Evolutionary conservation across 2,113 vertebrate species (phyloP).

Genomic region (Brachyhypopomus occidentalis): DNA sequence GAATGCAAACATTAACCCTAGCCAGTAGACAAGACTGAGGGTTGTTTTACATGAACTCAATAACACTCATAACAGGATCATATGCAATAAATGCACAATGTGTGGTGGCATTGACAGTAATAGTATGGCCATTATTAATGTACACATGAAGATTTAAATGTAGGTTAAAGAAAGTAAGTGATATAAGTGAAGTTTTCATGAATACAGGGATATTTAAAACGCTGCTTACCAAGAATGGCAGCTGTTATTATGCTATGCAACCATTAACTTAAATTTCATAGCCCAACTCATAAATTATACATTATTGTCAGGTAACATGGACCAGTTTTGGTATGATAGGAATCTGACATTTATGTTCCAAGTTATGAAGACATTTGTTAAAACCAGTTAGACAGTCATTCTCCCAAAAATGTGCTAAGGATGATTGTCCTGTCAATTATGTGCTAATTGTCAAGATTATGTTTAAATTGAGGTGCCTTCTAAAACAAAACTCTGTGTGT

Average conservation of each 20-base stretch:
- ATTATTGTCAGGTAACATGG: no score
- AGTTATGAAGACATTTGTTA: no score
- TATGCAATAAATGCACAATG: conserved; percentile 12
- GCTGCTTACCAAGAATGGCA: no score
- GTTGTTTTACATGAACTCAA: not conserved
- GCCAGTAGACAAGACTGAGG: not conserved
- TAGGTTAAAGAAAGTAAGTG: no score
- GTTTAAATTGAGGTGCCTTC: not conserved
- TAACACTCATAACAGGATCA: not conserved
- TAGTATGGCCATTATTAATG: not conserved
- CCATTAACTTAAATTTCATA: no score
- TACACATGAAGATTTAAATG: not conserved
- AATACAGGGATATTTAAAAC: no score
- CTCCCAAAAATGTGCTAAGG: not conserved
- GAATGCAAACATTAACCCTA: not conserved
- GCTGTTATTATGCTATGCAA: no score
- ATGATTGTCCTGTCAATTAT: not conserved
- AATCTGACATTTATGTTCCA: no score
- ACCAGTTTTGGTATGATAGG: no score
- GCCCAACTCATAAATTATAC: no score
- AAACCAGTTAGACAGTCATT: not conserved
- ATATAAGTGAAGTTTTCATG: not conserved
- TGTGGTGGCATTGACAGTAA: not conserved
- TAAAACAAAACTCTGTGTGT: conserved; percentile 17
- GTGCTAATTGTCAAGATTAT: not conserved